Base-by-base conservation (phyloP, 2,888 invertebrate genomes). In the Panopea generosa region DNA sequence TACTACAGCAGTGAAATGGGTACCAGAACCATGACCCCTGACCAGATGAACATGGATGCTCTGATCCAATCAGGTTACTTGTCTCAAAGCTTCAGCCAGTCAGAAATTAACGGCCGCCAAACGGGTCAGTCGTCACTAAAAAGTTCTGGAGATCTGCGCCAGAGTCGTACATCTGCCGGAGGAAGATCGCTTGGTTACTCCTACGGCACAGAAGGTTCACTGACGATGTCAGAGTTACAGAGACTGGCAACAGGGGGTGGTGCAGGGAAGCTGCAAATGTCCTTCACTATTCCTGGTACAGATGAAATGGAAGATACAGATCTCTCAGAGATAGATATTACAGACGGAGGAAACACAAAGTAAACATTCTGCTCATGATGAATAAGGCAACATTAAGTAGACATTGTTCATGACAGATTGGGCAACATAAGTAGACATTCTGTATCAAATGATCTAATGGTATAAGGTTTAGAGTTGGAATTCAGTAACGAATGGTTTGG, bases 1-100 rank as follows among this genome's bases (percentile, higher is more conserved):
- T 65, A 65, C 56, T 77, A 67, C 55, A 56, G 81, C 27, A 75
- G 74, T 52, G 66, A 75, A 22, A 26, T 60, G 26, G 85, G 84
- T 38, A 79, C 87, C 6, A 70, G 84, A 18, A 77, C 85, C 22
- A 82, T 87, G 74, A 90, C 90, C 2, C 88, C 90, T 4, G 90
- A 91, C 72, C 90, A 90, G 83, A 88, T 90, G 84, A 90, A 90
- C 76, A 76, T 87, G 18, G 90, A 91, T 29, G 85, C 84, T 60
- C 81, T 90, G 50, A 80, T 90, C 59, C 87, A 87, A 73, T 87
- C 89, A 55, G 87, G 87, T 22, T 90, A 89, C 77, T 73, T 90
- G 50, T 83, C 81, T 57, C 84, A 85, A 68, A 86, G 84, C 50
- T 82, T 87, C 63, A 88, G 87, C 68, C 84, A 84, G 71, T 84